Evolutionary conservation across 2,888 invertebrate genomes (phyloP).

Genomic region (Elmis aenea): DNA sequence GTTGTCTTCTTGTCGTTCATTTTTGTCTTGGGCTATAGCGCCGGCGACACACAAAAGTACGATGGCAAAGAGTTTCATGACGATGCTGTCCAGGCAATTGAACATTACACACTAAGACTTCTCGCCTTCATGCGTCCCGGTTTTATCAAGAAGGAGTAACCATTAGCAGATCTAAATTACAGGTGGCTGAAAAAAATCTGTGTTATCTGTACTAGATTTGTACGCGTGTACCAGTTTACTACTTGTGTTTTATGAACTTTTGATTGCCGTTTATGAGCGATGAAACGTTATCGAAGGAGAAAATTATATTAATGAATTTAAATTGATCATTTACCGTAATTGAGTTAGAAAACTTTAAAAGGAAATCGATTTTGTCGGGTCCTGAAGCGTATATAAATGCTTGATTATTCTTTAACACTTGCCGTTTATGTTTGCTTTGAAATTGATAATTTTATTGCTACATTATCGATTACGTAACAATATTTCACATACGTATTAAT

Average conservation of each 20-base stretch:
- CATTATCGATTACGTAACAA: too few species aligned
- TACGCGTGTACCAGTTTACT: constrained; percentile 23
- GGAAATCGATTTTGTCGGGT: too few species aligned
- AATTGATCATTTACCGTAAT: too few species aligned
- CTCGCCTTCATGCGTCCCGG: constrained; percentile 29
- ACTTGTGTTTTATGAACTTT: constrained; percentile 14
- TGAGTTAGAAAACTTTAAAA: too few species aligned
- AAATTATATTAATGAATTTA: constrained; percentile 13
- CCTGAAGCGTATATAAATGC: too few species aligned
- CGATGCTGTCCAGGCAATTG: constrained; percentile 21
- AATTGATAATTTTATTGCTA: too few species aligned
- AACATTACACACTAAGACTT: constrained; percentile 29
- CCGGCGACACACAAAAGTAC: constrained; percentile 45
- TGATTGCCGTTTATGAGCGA: constrained; percentile 10
- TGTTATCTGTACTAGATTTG: constrained; percentile 29
- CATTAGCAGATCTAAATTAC: constrained; percentile 29
- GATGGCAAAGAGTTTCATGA: constrained; percentile 9
- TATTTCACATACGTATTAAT: too few species aligned
- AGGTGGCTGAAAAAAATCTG: constrained; percentile 28
- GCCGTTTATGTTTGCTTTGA: too few species aligned
- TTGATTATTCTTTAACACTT: too few species aligned
- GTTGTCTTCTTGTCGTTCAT: constrained; percentile 52
- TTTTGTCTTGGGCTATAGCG: constrained; percentile 46
- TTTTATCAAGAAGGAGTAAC: constrained; percentile 36
- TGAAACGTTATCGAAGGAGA: constrained; percentile 12